Base-by-base conservation (phyloP, 2,888 invertebrate species). In the Thereva unica region DNA sequence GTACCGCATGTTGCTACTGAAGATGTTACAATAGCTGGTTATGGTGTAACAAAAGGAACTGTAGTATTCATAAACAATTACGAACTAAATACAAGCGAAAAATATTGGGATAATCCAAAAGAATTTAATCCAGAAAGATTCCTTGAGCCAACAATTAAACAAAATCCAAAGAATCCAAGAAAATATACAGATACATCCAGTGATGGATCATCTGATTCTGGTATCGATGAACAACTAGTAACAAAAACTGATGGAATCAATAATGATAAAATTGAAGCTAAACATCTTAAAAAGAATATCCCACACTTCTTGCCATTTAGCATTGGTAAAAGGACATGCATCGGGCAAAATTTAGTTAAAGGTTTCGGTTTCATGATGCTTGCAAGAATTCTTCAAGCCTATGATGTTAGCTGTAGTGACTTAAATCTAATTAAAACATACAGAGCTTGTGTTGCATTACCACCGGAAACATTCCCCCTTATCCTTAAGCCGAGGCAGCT, bases 1-100 rank as follows among this genome's bases (percentile, higher is more conserved):
- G 94, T 95, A 0, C 95, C 95, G 0, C 94, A 94, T 75, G 93
- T 93, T 0, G 92, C 94, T 0, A 91, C 90, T 0, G 86, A 88
- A 72, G 88, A 91, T 74, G 88, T 90, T 0, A 83, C 85, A 1
- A 86, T 95, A 4, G 85, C 87, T 49, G 92, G 90, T 0, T 90
- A 85, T 74, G 84, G 85, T 0, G 85, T 94, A 0, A 85, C 87
- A 56, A 89, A 89, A 75, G 93, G 90, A 0, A 92, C 93, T 0
- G 84, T 93, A 63, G 86, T 94, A 0, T 90, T 94, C 75, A 87
- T 94, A 35, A 94, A 94, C 75, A 94, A 93, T 75, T 92, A 90
- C 76, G 87, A 89, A 70, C 76, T 94, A 12, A 94, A 94, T 76
- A 86, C 86, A 40, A 90, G 89, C 12, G 82, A 86, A 0, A 82